These are phyloP conservation scores for Tipula vernalis DNA, from an alignment of 2,888 invertebrate species.

Conservation along the genomic window DNA sequence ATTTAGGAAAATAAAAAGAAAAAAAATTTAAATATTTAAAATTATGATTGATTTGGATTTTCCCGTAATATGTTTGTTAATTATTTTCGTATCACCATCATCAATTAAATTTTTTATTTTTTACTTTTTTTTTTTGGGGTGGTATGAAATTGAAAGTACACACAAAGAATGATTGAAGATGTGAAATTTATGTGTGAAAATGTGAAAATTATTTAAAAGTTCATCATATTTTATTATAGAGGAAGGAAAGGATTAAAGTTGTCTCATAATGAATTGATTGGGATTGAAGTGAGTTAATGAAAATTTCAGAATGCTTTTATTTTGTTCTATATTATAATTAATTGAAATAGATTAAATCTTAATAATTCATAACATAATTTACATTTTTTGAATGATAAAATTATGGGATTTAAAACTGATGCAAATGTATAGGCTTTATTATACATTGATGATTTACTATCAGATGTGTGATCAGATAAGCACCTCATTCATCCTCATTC, in stretches of 20 bases:
- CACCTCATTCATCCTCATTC: no score
- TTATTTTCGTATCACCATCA: not conserved
- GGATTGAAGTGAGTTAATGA: not conserved
- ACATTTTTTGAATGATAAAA: no score
- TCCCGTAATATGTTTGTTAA: not conserved
- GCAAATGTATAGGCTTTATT: no score
- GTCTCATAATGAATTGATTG: not conserved
- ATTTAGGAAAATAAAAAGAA: not conserved
- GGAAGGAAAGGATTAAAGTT: not conserved
- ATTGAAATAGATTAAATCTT: not conserved
- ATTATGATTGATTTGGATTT: not conserved
- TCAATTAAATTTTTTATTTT: not conserved
- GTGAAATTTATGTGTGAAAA: not conserved
- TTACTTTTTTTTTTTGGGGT: not conserved
- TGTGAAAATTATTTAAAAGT: not conserved
- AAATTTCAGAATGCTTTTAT: not conserved
- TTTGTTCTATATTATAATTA: not conserved
- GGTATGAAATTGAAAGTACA: not conserved
- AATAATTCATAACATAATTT: not conserved
- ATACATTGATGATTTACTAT: no score
- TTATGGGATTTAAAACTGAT: no score
- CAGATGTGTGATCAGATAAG: no score
- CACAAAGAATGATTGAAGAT: not conserved
- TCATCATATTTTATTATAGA: not conserved
- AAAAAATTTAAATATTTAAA: not conserved